Evolutionary conservation across 1,140 invertebrate species (phyloP), one percentile per base, ranked within the genome.

Genomic region (Drosophila persimilis): DNA sequence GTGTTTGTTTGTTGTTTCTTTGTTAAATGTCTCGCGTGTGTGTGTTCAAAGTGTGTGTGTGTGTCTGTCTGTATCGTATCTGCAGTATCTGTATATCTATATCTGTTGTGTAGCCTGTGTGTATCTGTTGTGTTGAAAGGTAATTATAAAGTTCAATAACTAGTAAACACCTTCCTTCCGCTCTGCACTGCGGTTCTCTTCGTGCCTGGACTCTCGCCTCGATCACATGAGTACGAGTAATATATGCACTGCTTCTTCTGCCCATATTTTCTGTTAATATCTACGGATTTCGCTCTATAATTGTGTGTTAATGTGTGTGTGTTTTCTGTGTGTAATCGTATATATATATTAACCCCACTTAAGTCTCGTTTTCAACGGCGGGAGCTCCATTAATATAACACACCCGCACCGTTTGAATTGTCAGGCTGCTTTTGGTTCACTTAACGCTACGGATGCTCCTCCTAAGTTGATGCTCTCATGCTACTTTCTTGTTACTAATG

Each of bases 361-460:
- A 85, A 85, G 83, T 86, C 81, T 88, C 77, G 50, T 67, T 85
- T 72, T 61, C 35, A 45, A 73, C 57, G 70, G 70, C 69, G 58
- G 70, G 69, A 52, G 57, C 56, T 52, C 72, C 52, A 75, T 62
- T 75, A 74, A 51, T 56, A 43, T 47, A 73, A 73, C 71, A 58
- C 53, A 43, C 50, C 71, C 59, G 45, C 71, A 57, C 60, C 54
- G 62, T 17, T 75, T 50, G 66, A 61, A 74, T 59, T 75, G 55
- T 75, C 72, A 66, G 71, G 51, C 50, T 75, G 61, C 52, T 72
- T 47, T 74, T 73, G 69, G 70, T 73, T 73, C 51, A 55, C 58
- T 63, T 73, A 73, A 63, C 57, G 48, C 58, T 70, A 64, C 69
- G 80, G 60, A 63, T 74, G 65, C 39, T 45, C 41, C 58, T 73